Base-by-base conservation (phyloP, 1,140 invertebrate genomes). In the Cyphomyrmex costatus region DNA sequence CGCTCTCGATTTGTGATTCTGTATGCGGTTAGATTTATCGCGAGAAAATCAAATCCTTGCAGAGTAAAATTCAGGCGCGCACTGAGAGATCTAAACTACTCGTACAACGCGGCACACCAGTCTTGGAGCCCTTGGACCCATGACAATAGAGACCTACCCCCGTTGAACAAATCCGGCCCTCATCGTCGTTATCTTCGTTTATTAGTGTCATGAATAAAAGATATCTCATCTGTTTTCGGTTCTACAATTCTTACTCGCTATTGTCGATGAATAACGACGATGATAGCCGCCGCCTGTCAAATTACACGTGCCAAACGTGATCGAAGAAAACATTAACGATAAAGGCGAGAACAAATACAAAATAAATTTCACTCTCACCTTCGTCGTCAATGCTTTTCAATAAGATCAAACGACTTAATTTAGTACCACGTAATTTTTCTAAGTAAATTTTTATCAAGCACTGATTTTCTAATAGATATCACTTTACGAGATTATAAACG, bases 41-140 rank as follows among this genome's bases (percentile, higher is more conserved):
- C 94, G 98, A 98, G 95, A 96, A 96, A 95, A 97, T 98, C 89
- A 98, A 97, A 95, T 96, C 96, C 90, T 96, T 98, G 92, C 98
- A 98, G 95, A 98, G 97, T 96, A 98, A 98, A 96, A 98, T 98
- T 91, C 96, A 97, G 91, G 97, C 97, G 94, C 97, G 97, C 89
- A 97, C 97, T 93, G 98, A 98, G 95, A 97, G 98, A 92, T 97
- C 98, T 91, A 98, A 98, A 95, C 95, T 98, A 82, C 95, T 99
- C 92, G 96, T 97, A 93, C 97, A 98, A 95, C 97, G 97, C 92
- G 98, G 98, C 94, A 97, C 96, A 89, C 98, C 98, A 85, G 98
- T 98, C 94, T 96, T 96, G 88, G 97, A 97, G 88, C 96, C 96
- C 86, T 95, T 88, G 65, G 89, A 90, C 30, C 83, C 77, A 56